Conservation (phyloP, 2,888 invertebrate genomes). For the Acronicta alni region DNA sequence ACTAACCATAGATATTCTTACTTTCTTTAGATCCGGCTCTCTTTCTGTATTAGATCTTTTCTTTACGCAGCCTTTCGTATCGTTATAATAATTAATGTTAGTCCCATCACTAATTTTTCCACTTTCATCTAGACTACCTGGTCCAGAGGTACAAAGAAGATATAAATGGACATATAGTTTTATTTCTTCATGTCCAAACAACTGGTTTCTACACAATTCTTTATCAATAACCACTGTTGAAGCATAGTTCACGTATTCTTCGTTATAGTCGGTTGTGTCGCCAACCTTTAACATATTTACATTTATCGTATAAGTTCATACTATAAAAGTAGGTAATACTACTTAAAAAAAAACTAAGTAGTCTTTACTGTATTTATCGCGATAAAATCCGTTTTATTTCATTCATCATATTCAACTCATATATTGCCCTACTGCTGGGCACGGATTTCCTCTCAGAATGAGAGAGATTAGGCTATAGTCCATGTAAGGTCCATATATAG, state of each 20-base stretch:
- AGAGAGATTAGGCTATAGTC: no score
- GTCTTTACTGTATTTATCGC: no score
- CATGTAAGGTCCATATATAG: no score
- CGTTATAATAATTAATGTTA: neutral
- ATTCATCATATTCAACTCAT: no score
- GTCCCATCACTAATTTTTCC: conserved; percentile 11
- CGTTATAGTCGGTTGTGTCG: conserved; percentile 46
- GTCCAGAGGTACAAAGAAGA: conserved; percentile 35
- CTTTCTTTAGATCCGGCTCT: neutral
- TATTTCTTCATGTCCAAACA: conserved; percentile 3
- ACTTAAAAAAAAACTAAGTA: no score
- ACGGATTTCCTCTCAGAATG: no score
- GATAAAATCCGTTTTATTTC: no score
- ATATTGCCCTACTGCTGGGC: no score
- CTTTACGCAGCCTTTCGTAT: neutral
- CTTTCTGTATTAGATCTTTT: neutral
- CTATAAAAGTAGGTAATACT: no score
- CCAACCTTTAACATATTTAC: conserved; percentile 32
- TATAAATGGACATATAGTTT: conserved; percentile 19
- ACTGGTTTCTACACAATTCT: conserved; percentile 39
- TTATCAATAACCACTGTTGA: conserved; percentile 50
- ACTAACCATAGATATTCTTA: neutral
- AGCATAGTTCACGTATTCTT: conserved; percentile 45
- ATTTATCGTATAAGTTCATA: no score
- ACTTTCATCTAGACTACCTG: conserved; percentile 31